Conservation (phyloP, 2,113 vertebrate species). For the Muntiacus reevesi region DNA sequence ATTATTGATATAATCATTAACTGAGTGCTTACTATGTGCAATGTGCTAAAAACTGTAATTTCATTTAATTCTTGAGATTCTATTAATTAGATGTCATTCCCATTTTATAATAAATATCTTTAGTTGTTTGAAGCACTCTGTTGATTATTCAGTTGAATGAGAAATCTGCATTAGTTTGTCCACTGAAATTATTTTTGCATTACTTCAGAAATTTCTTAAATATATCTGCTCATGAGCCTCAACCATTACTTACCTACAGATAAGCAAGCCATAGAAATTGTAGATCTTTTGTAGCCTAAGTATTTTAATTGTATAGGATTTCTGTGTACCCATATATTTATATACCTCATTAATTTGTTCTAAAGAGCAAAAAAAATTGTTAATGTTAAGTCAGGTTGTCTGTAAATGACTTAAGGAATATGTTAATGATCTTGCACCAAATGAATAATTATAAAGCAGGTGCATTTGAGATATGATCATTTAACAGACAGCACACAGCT, state of each 20-base stretch:
- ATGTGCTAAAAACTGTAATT: neutral
- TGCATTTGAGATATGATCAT: constrained; percentile 83
- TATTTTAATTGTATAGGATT: constrained; percentile 72
- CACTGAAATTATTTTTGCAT: neutral
- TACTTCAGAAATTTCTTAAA: constrained; percentile 31
- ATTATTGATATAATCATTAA: neutral
- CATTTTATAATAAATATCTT: constrained; percentile 2
- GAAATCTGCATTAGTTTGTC: constrained; percentile 12
- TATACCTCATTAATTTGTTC: constrained; percentile 81
- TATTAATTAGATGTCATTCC: neutral
- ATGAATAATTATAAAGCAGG: constrained; percentile 86
- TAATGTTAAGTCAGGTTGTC: constrained; percentile 82
- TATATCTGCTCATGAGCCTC: constrained; percentile 2
- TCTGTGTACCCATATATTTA: constrained; percentile 69
- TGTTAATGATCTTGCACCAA: constrained; percentile 82
- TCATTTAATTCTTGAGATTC: neutral
- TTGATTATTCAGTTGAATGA: neutral
- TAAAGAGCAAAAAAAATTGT: constrained; percentile 75
- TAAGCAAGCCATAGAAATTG: constrained; percentile 39
- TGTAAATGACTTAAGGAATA: constrained; percentile 84
- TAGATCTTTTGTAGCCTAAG: constrained; percentile 59
- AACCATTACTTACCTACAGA: constrained; percentile 40
- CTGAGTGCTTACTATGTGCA: neutral
- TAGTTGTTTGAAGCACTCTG: neutral
- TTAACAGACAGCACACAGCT: constrained; percentile 84